Conservation (phyloP, 1,140 invertebrate species). For the Ruditapes philippinarum region DNA sequence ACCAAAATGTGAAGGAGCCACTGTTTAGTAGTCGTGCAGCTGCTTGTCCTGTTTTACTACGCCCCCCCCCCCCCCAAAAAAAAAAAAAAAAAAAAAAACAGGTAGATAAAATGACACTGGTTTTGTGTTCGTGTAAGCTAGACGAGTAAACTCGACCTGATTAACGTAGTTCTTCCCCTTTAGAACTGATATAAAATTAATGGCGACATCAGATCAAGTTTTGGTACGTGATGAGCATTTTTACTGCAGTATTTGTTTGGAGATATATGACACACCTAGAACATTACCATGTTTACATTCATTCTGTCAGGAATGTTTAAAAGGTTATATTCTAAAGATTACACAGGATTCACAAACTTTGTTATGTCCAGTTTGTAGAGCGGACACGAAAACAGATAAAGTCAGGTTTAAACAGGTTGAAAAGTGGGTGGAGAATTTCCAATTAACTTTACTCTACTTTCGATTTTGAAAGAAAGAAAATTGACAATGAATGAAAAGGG, state of each 20-base stretch:
- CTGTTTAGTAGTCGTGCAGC: too few species aligned
- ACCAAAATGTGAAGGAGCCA: too few species aligned
- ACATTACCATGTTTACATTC: conserved; percentile 9
- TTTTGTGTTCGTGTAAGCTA: too few species aligned
- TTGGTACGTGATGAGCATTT: not conserved
- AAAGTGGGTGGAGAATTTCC: not conserved
- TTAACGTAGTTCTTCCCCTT: too few species aligned
- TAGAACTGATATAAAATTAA: too few species aligned
- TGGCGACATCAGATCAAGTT: not conserved
- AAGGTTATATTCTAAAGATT: not conserved
- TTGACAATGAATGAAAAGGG: not conserved
- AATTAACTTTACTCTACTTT: not conserved
- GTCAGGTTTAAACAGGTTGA: not conserved
- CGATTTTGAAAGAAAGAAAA: not conserved
- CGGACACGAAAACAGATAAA: not conserved
- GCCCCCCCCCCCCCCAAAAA: too few species aligned
- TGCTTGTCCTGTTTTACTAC: too few species aligned
- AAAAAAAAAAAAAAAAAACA: too few species aligned
- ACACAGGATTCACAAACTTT: not conserved
- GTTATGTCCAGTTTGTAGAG: not conserved
- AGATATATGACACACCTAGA: not conserved
- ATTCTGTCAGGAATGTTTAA: not conserved
- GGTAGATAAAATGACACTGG: too few species aligned
- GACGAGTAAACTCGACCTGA: too few species aligned
- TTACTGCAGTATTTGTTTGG: not conserved